Base-by-base conservation (phyloP, 2,797 vertebrate genomes). In the Rousettus madagascariensis region DNA sequence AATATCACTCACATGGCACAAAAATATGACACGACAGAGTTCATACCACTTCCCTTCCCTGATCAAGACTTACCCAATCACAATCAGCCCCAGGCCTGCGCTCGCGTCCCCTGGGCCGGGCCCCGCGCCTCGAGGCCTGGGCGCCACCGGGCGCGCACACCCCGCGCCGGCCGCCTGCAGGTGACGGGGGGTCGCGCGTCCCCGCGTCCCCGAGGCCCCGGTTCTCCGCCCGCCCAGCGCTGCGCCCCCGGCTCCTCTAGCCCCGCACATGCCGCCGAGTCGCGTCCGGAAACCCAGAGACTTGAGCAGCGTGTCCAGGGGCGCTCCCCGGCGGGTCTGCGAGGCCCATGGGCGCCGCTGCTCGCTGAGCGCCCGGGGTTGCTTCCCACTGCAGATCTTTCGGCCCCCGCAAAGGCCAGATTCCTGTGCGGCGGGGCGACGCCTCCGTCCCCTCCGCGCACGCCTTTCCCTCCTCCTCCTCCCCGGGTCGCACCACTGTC, bases 1-100 rank as follows among this genome's bases (percentile, higher is more conserved):
- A 9, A 33, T 26, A 80, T 36, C 66, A 63, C 33, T 16, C 90
- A 30, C 36, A 41, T 1, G 11, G 46, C 57, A 63, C 75, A 33
- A 16, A 90, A 43, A n/a, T 0, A 22, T 10, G 69, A 26, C 38
- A 8, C 0, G 0, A 13, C 41, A 10, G 17, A 12, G 43, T n/a
- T 22, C 68, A 22, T 19, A 33, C n/a, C 61, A n/a, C 10, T 8
- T 24, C 68, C 43, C 19, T 6, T 19, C 4, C n/a, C 80, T 0
- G 83, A 33, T 5, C 16, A 20, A 43, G 86, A 98, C 98, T 98
- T 96, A 98, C 98, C 98, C 98, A 71, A 98, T 97, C 11, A 98
- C 97, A 1, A 98, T 61, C 41, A 98, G 97, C 46, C 91, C 95
- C 55, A 71, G 90, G 95, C 61, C 84, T 80, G 36, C 20, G 74